These are phyloP conservation scores for Lycocerus yunnanus DNA, from an alignment of 2,888 invertebrate genomes.

Conservation along the genomic window DNA sequence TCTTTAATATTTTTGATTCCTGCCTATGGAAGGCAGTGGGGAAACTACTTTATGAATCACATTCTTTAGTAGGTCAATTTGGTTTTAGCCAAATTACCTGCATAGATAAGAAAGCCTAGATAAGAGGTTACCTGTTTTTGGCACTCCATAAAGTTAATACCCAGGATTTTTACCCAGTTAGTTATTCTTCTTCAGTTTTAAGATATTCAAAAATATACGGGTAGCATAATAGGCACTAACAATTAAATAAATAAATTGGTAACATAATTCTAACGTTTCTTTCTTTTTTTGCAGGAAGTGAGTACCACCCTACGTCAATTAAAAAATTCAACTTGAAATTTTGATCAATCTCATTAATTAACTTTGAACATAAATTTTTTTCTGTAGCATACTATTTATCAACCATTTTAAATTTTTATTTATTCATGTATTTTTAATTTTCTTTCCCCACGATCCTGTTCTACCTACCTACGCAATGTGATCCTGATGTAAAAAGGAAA, in stretches of 20 bases:
- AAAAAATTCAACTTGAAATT: neutral
- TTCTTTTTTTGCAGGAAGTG: constrained; percentile 60
- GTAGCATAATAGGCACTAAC: neutral
- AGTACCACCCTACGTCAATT: constrained; percentile 44
- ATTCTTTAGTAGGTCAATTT: too few species aligned
- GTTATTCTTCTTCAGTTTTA: too few species aligned
- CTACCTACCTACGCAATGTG: constrained; percentile 17
- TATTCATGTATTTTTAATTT: constrained; percentile 43
- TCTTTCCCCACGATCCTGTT: constrained; percentile 40
- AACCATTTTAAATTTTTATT: constrained; percentile 13
- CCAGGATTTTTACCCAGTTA: too few species aligned
- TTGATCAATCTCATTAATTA: neutral
- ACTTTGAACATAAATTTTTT: neutral
- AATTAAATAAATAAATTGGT: neutral
- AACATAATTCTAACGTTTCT: neutral
- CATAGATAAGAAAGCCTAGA: too few species aligned
- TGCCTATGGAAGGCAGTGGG: too few species aligned
- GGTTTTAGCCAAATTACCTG: too few species aligned
- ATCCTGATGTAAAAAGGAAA: constrained; percentile 33
- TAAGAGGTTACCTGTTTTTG: too few species aligned
- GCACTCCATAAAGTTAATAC: too few species aligned
- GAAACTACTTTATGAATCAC: too few species aligned
- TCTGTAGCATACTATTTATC: neutral
- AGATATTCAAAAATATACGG: too few species aligned
- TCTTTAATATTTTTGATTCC: too few species aligned